Base-by-base conservation (phyloP, 2,797 vertebrate genomes). In the Hyperoplus immaculatus region DNA sequence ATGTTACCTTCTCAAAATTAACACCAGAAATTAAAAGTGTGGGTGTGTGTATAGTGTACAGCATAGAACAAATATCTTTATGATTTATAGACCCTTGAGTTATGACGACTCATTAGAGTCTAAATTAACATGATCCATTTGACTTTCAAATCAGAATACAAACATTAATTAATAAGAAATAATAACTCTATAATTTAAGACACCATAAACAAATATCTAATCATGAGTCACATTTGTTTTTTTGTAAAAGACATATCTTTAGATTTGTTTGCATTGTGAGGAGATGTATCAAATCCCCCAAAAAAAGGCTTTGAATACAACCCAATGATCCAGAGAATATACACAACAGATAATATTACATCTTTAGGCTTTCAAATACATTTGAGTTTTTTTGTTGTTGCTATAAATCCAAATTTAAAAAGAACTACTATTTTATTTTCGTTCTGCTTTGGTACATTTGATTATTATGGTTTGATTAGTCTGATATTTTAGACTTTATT, bases 101-200 rank as follows among this genome's bases (percentile, higher is more conserved):
- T 42, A 66, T 60, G 51, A 69, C 39, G 4, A 75, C 57, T 80
- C 65, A 82, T 74, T 70, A 61, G n/a, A 54, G 72, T 18, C 38
- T 5, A 61, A 55, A 64, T 78, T 3, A 85, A 78, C 61, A 67
- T 47, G 45, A 46, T 69, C 55, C 29, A 43, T 41, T 56, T 70
- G 38, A 78, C 80, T 84, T 82, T 81, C 59, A 84, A 80, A 78
- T 74, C 42, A 60, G 55, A 64, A 66, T 21, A 51, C 60, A 76
- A 54, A 68, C 46, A 50, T 62, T 18, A 29, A 70, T 47, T 49
- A 69, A 82, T 74, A 49, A 66, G 45, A 75, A 11, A 60, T 68
- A 80, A 72, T 55, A 65, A 60, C 59, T 62, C 29, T 15, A 66
- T 77, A 49, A 82, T 84, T 72, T 70, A 70, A 69, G 46, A 62